phyloP scores from a whole-genome alignment of 2,888 invertebrate species.

The Stenchaetothrips biformis region DNA sequence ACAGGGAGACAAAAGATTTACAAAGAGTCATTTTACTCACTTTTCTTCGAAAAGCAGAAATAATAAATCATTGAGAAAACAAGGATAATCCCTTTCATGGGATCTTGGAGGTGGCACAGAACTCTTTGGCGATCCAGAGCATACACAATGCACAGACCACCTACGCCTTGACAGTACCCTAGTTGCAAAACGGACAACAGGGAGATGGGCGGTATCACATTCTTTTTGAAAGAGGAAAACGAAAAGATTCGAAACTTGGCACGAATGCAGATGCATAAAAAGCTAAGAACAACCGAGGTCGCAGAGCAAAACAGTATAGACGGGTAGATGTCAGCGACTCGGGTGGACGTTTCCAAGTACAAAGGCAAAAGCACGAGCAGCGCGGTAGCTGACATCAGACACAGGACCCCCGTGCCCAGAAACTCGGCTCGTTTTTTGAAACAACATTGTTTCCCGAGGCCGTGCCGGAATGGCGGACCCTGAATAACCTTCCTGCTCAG shows the following conservation, averaged over 20 bases:
- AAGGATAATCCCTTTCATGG: constrained; percentile 54
- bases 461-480: constrained; percentile 11
- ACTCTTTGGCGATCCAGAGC: constrained; percentile 53
- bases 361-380: constrained; percentile 52
- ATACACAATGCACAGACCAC: constrained; percentile 50
- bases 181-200: constrained; percentile 47
- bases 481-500: constrained; percentile 2
- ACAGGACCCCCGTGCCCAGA: constrained; percentile 46
- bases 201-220: constrained; percentile 45
- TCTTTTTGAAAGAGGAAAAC: constrained; percentile 39
- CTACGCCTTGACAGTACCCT: constrained; percentile 47
- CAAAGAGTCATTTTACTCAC: constrained; percentile 45
- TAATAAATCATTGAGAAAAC: constrained; percentile 56
- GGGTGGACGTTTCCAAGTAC: constrained; percentile 48
- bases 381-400: constrained; percentile 49
- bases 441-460: not conserved
- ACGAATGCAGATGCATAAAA: constrained; percentile 41
- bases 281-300: constrained; percentile 38
- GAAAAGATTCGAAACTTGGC: constrained; percentile 30
- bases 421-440: constrained; percentile 45
- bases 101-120: constrained; percentile 58
- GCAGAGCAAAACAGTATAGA: constrained; percentile 36
- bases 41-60: constrained; percentile 56
- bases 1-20: constrained; percentile 29
- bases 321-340: constrained; percentile 45